Conservation (phyloP, 2,113 vertebrate species). For the Bettongia penicillata region DNA sequence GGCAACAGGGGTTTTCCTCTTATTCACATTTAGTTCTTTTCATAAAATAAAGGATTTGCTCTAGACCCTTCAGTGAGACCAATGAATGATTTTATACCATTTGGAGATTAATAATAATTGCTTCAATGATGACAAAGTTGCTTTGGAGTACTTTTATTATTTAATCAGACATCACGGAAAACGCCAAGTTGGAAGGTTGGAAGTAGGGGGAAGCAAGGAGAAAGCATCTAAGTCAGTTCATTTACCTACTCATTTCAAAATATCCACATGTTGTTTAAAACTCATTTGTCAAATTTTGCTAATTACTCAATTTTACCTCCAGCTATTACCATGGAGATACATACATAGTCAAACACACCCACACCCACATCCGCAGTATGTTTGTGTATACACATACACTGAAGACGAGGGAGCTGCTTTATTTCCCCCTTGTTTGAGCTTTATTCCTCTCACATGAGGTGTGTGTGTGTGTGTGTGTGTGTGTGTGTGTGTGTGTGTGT, state of each 20-base stretch:
- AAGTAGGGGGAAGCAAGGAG: background rate
- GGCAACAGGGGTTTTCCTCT: slow-evolving; percentile 1
- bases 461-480: background rate
- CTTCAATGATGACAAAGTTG: slow-evolving; percentile 47
- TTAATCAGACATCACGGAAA: slow-evolving; percentile 36
- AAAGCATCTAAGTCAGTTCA: slow-evolving; percentile 37
- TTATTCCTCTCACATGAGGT: slow-evolving; percentile 8
- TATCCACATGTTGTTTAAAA: slow-evolving; percentile 7
- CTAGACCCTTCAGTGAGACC: slow-evolving; percentile 46
- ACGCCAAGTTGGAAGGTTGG: background rate
- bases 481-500: background rate
- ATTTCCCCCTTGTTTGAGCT: background rate
- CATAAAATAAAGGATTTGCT: slow-evolving; percentile 55
- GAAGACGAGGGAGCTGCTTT: background rate
- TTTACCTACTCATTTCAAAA: slow-evolving; percentile 60
- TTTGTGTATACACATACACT: background rate
- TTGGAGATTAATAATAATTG: slow-evolving; percentile 64
- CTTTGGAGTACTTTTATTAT: slow-evolving; percentile 60
- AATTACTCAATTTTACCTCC: slow-evolving; percentile 38
- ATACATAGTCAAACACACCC: slow-evolving; percentile 17
- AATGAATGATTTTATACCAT: slow-evolving; percentile 36
- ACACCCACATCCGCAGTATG: background rate
- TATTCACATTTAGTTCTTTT: slow-evolving; percentile 58
- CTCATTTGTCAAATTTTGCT: slow-evolving; percentile 49
- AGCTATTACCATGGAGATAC: slow-evolving; percentile 61